Percentiles rank a stretch among this genome's conserved stretches.
Evolutionary conservation across 2,113 vertebrate genomes (phyloP).

Genomic region (Falcunculus frontatus): DNA sequence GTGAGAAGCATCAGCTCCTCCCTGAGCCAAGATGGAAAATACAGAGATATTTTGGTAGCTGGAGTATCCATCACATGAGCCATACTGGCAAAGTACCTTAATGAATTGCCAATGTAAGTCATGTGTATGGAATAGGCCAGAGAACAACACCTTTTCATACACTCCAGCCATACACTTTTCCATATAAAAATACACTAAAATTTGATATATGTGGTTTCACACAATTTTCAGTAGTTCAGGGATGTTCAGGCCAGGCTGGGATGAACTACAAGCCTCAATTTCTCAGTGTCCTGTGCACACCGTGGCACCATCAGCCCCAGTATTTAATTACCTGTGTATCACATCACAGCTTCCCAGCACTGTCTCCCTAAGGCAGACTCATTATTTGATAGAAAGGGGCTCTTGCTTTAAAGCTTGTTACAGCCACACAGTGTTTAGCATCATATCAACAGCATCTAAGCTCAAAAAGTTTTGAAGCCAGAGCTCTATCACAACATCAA

Average conservation of each 20-base stretch:
- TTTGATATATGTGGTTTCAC: not conserved
- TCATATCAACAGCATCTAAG: not conserved
- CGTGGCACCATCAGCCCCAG: not conserved
- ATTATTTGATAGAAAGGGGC: not conserved
- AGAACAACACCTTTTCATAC: not conserved
- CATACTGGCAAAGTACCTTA: not conserved
- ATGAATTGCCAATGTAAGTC: not conserved
- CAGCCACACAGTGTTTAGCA: not conserved
- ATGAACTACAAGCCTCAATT: not conserved
- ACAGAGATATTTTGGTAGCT: not conserved
- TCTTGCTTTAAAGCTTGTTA: not conserved
- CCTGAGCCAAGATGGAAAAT: not conserved
- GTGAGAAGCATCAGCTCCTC: not conserved
- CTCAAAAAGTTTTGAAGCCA: not conserved
- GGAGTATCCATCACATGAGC: not conserved
- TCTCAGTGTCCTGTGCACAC: not conserved
- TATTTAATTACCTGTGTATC: not conserved
- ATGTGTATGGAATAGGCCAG: rapidly evolving
- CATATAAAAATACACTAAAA: not conserved
- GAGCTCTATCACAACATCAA: not conserved
- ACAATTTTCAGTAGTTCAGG: not conserved
- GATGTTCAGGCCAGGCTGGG: not conserved
- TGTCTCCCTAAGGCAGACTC: not conserved
- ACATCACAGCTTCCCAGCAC: not conserved
- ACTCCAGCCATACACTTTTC: not conserved